phyloP scores from a whole-genome alignment of 2,888 invertebrate species.

The Stenichneumon culpator region DNA sequence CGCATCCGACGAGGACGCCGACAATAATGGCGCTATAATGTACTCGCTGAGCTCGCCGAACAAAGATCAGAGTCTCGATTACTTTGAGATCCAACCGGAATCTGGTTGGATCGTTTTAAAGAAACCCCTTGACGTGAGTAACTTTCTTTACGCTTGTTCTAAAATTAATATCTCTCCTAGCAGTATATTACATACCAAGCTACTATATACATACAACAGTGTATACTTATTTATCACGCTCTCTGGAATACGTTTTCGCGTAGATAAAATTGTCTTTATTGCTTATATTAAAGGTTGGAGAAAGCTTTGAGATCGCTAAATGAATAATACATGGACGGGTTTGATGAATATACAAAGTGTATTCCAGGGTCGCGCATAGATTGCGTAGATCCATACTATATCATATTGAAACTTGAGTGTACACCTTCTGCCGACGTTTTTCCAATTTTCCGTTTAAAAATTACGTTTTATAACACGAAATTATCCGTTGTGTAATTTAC shows the following conservation, averaged over 20 bases:
- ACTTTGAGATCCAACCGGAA: constrained; percentile 98
- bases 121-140: constrained; percentile 98
- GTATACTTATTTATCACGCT: constrained; percentile 69
- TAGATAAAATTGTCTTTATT: neutral
- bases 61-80: constrained; percentile 93
- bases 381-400: constrained; percentile 72
- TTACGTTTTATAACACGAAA: constrained; percentile 81
- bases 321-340: neutral
- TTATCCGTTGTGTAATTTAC: constrained; percentile 75
- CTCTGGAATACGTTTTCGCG: constrained; percentile 70
- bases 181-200: constrained; percentile 65
- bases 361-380: constrained; percentile 71
- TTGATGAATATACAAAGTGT: constrained; percentile 39
- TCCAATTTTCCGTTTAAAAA: constrained; percentile 81
- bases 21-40: constrained; percentile 97
- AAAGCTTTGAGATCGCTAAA: neutral
- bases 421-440: constrained; percentile 83
- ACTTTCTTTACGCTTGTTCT: constrained; percentile 24
- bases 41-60: constrained; percentile 96
- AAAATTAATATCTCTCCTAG: constrained; percentile 68
- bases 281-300: neutral
- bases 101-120: constrained; percentile 98
- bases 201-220: constrained; percentile 64
- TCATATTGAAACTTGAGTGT: constrained; percentile 79
- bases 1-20: constrained; percentile 98